These are phyloP conservation scores for Gymnoscelis rufifasciata DNA, from an alignment of 2,888 invertebrate genomes.

Conservation along the genomic window DNA sequence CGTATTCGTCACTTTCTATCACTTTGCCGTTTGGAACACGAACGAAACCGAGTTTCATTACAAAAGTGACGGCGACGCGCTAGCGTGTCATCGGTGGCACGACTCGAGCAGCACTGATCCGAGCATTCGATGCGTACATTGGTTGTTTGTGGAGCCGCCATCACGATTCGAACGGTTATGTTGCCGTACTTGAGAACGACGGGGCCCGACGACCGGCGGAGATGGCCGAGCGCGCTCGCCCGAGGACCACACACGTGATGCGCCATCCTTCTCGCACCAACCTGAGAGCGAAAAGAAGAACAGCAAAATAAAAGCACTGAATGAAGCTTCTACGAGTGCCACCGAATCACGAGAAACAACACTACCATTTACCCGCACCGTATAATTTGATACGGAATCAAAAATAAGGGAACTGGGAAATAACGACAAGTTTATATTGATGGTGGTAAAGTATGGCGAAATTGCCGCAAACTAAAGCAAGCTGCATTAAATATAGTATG, in stretches of 20 bases:
- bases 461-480: too few species aligned
- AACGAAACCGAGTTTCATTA: slow-evolving; percentile 60
- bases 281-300: slow-evolving; percentile 48
- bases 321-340: slow-evolving; percentile 58
- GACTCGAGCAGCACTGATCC: slow-evolving; percentile 68
- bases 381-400: slow-evolving; percentile 35
- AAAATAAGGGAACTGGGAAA: slow-evolving; percentile 27
- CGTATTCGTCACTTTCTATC: slow-evolving; percentile 70
- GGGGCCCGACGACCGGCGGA: slow-evolving; percentile 54
- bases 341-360: slow-evolving; percentile 46
- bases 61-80: slow-evolving; percentile 42
- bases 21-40: slow-evolving; percentile 67
- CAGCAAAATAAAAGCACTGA: slow-evolving; percentile 72
- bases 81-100: slow-evolving; percentile 60
- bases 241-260: slow-evolving; percentile 72
- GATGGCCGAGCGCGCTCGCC: slow-evolving; percentile 49
- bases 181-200: slow-evolving; percentile 69
- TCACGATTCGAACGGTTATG: slow-evolving; percentile 72
- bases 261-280: slow-evolving; percentile 52
- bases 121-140: slow-evolving; percentile 57
- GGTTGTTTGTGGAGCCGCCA: slow-evolving; percentile 77
- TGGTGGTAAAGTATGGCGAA: not conserved
- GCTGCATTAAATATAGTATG: too few species aligned
- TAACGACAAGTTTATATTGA: slow-evolving; percentile 12
- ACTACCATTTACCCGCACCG: slow-evolving; percentile 38